Base-by-base conservation (phyloP, 2,113 vertebrate genomes). In the Xyliphius kryptos region DNA sequence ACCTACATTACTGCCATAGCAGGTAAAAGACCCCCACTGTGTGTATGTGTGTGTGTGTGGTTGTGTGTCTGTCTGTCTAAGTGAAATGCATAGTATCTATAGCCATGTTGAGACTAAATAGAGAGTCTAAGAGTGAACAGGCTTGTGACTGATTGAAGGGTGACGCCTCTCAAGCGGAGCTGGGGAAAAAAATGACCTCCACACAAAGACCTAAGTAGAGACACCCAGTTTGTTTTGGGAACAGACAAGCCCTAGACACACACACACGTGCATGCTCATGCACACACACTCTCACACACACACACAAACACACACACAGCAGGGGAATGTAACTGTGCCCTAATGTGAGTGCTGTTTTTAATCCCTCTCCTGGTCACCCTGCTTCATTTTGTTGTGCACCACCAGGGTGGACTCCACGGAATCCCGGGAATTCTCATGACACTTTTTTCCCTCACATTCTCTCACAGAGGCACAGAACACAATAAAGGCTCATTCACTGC, bases 371-470 rank as follows among this genome's bases (percentile, higher is more conserved):
- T 72, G 61, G 53, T 69, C 70, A 71, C 64, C 69, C 63, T 56
- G 20, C 50, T 55, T 52, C 52, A 58, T n/a, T 65, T 68, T 65
- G 67, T 72, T 72, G 67, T 74, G 63, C n/a, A 51, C 71, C 67
- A 70, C 63, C 19, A 46, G 66, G 22, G 26, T 38, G 47, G 44
- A 69, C 60, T 69, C 37, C 49, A 26, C 58, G 71, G 74, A 76
- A 76, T 76, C 72, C 64, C 40, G 56, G 43, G 74, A 79, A 79
- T 79, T 74, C 66, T 40, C 41, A 19, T 47, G 56, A 19, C 47
- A 13, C 61, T 70, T 68, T 76, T 73, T 67, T n/a, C n/a, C n/a
- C 37, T 51, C 65, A 66, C 44, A 61, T 54, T 62, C 55, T 53
- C 36, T 69, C 38, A 65, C 36, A 36, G 32, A 52, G n/a, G 50